These are phyloP conservation scores for Drosophila nigritarsus DNA, from an alignment of 2,888 invertebrate species.

Conservation along the genomic window DNA sequence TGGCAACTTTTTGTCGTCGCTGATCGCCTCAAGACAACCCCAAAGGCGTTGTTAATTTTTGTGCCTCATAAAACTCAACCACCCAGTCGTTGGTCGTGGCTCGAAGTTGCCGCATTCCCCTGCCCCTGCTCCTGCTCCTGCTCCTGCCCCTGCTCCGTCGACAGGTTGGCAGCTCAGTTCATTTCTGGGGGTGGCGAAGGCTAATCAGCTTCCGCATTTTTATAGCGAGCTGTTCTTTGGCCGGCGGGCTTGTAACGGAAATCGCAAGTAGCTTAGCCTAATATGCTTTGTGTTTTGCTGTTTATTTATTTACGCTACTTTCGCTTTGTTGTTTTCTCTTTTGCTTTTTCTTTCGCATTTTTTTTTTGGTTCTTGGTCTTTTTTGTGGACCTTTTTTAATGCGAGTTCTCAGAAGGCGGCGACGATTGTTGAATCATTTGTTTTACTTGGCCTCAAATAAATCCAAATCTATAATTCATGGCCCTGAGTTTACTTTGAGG, in stretches of 20 bases:
- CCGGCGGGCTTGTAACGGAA: slow-evolving; percentile 71
- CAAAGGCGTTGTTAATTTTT: slow-evolving; percentile 78
- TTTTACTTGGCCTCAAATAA: slow-evolving; percentile 80
- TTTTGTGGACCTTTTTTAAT: slow-evolving; percentile 45
- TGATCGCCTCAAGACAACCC: slow-evolving; percentile 61
- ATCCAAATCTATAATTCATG: slow-evolving; percentile 80
- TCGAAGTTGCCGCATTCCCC: not conserved
- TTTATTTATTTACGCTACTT: slow-evolving; percentile 76
- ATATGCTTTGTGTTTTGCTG: slow-evolving; percentile 77
- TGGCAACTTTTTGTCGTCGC: slow-evolving; percentile 51
- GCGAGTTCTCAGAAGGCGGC: slow-evolving; percentile 39
- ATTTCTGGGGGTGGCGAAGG: slow-evolving; percentile 43
- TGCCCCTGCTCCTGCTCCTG: not conserved
- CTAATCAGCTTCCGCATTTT: slow-evolving; percentile 78
- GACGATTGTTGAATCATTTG: slow-evolving; percentile 71
- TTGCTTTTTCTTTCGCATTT: slow-evolving; percentile 2
- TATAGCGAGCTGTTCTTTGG: slow-evolving; percentile 53
- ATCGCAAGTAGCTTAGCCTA: slow-evolving; percentile 80
- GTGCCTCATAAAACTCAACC: slow-evolving; percentile 75
- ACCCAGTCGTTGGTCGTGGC: slow-evolving; percentile 39
- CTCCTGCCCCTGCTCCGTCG: not conserved
- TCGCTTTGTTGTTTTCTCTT: slow-evolving; percentile 48
- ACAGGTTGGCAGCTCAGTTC: slow-evolving; percentile 38
- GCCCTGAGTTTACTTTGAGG: slow-evolving; percentile 57
- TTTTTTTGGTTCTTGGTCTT: not conserved